Evolutionary conservation across 2,888 invertebrate genomes (phyloP), one percentile per base, ranked within the genome.

Genomic region (Temnothorax rugatulus): DNA sequence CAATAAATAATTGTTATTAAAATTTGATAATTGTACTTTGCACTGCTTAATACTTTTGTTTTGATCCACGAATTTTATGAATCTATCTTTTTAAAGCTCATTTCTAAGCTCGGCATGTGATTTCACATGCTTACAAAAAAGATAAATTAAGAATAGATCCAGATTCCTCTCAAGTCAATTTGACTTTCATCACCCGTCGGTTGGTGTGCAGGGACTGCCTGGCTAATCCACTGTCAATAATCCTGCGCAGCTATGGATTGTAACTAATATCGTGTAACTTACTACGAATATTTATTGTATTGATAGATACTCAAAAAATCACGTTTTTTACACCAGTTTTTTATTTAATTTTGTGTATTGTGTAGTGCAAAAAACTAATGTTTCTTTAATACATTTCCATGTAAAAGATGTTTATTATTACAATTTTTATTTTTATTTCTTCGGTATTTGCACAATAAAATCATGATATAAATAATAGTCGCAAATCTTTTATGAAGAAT

Each of bases 151-250:
- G 41, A 69, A 52, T 25, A 15, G 71, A 29, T 25, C 7, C 15
- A 21, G 11, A 69, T 57, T 54, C n/a, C 21, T 18, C 34, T 52
- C 25, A 73, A 54, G 69, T 69, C 38, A 79, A 81, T 81, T 50
- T 59, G 47, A 73, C 21, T 71, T 47, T 15, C 29, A 71, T 47
- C 69, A 21, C 11, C 79, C 79, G 79, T 71, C 79, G 79, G 73
- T 38, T 73, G 13, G 11, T 15, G 59, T 71, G n/a, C n/a, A 59
- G 73, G 59, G 73, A 57, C 44, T 71, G 47, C 18, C 13, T 15
- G 44, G 13, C 18, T 81, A 81, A 81, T 81, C 74, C 18, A 47
- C 73, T 71, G 15, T 59, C 25, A 73, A 50, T 75, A 75, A 74
- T 71, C 41, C 5, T 25, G 15, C 18, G 2, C 15, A 47, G 9